Evolutionary conservation across 2,797 vertebrate species (phyloP), one percentile per base, ranked within the genome.

Genomic region (Lepus townsendii): DNA sequence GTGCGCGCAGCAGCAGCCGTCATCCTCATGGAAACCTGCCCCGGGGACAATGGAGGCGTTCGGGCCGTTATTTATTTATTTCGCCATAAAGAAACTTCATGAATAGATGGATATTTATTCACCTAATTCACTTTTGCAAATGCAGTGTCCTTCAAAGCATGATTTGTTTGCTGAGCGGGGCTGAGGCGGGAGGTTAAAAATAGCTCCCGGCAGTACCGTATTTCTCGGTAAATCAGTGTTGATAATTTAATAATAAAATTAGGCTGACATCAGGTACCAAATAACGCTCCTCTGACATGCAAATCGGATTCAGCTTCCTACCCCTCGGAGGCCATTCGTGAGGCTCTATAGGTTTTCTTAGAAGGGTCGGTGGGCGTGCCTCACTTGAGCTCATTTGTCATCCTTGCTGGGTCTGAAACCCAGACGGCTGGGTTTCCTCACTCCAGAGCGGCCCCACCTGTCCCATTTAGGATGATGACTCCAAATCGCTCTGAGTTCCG

Each of bases 91-190:
- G 97, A 97, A 93, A 96, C 98, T 97, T 94, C 96, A 88, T 96
- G 97, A 97, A 77, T 97, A 95, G 97, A 95, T 97, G 71, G 96
- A 93, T 97, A 95, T 95, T 94, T 97, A 94, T 98, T 98, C 94
- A 91, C 92, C 97, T 97, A 96, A 92, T 97, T 97, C 35, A 14
- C 93, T 97, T 93, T 95, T 96, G 97, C 95, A 98, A 98, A 96
- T 97, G 95, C 97, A 97, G 94, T 96, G 97, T 97, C 97, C 97
- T 97, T 97, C 97, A 97, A 97, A 97, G 97, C 88, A 97, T 96
- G 97, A 97, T 97, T 97, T 97, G 97, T 97, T 97, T 97, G 97
- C 97, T 32, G 88, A 97, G 95, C 0, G 63, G 71, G 75, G 73
- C 97, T 97, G 94, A 96, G 94, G 83, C 90, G 4, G 88, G 94